These are phyloP conservation scores for Alosa alosa DNA, from an alignment of 2,113 vertebrate genomes.

Conservation along the genomic window DNA sequence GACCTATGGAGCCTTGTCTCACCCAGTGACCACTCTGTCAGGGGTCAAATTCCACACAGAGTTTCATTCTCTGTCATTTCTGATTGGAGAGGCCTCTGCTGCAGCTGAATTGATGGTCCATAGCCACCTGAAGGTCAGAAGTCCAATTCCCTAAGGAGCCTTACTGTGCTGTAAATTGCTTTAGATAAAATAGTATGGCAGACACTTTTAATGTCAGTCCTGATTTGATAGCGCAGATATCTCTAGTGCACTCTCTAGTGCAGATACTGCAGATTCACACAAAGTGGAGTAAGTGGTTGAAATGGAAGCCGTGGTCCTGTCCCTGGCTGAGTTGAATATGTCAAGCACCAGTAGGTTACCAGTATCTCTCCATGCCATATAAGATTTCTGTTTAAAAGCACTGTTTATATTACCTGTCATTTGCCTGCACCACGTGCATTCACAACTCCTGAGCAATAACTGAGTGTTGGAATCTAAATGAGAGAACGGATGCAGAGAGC, in stretches of 20 bases:
- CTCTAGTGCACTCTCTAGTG: not conserved
- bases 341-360: not conserved
- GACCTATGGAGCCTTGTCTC: not conserved
- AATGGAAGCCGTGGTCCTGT: not conserved
- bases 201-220: conserved; percentile 1
- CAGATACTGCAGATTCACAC: not conserved
- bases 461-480: too few relatives aligned
- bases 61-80: not conserved
- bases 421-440: too few relatives aligned
- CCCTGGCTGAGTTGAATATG: not conserved
- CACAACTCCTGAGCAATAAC: too few relatives aligned
- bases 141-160: not conserved
- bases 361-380: not conserved
- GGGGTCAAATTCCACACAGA: not conserved
- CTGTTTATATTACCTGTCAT: too few relatives aligned
- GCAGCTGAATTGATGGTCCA: not conserved
- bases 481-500: too few relatives aligned
- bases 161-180: not conserved
- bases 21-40: not conserved
- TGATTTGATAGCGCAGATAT: not conserved
- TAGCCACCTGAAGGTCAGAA: not conserved
- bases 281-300: not conserved
- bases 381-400: not conserved
- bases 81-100: not conserved
- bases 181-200: not conserved